phyloP scores from a whole-genome alignment of 2,113 vertebrate genomes.

The Camelus bactrianus region DNA sequence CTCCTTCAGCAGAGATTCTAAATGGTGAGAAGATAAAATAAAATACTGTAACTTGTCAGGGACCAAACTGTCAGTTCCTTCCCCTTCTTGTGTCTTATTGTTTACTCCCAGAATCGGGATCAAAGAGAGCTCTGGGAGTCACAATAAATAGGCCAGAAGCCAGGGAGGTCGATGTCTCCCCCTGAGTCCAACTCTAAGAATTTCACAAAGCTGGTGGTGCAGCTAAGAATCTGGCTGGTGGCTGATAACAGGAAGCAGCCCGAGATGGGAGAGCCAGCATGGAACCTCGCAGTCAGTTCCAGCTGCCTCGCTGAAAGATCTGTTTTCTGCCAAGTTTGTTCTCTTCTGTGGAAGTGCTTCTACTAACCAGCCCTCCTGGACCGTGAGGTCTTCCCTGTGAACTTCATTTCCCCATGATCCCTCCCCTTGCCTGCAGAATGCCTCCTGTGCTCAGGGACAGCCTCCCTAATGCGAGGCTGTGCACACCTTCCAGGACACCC shows the following conservation, averaged over 20 bases:
- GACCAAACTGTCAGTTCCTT: neutral
- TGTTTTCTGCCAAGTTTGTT: neutral
- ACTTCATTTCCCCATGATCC: neutral
- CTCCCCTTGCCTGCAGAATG: neutral
- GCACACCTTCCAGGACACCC: neutral
- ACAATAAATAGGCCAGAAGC: neutral
- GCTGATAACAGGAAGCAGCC: neutral
- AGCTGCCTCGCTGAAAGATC: neutral
- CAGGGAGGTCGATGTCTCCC: neutral
- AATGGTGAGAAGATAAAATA: slow-evolving; percentile 65
- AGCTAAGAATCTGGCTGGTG: neutral
- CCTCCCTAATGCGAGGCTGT: neutral
- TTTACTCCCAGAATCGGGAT: neutral
- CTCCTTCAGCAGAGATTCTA: slow-evolving; percentile 96
- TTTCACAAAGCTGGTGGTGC: neutral
- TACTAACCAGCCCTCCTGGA: neutral
- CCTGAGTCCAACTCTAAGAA: neutral
- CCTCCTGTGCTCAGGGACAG: neutral
- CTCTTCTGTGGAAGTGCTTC: neutral
- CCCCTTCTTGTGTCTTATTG: neutral
- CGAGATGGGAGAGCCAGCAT: neutral
- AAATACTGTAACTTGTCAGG: neutral
- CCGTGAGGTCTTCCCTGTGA: neutral
- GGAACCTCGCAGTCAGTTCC: neutral
- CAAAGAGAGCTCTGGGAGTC: neutral